Percentiles rank a stretch among this genome's conserved stretches.
Evolutionary conservation across 2,888 invertebrate genomes (phyloP).

Genomic region (Chrysomela aeneicollis): DNA sequence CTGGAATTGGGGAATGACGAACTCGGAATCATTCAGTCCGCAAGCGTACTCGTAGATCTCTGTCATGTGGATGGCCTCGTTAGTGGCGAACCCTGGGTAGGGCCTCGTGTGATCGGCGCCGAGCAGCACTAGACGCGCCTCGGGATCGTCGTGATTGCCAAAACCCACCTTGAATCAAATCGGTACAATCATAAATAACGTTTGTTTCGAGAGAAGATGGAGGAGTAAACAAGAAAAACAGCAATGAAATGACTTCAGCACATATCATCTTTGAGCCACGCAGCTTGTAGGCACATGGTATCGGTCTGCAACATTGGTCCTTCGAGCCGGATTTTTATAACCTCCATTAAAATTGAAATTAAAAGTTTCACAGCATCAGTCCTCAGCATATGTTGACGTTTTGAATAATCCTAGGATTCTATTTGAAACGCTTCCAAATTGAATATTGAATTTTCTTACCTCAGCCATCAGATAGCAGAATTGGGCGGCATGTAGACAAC

Average conservation of each 20-base stretch:
- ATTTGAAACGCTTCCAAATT: too few relatives aligned
- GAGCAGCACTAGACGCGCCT: slow-evolving; percentile 79
- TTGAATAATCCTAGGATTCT: too few relatives aligned
- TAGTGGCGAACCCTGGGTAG: slow-evolving; percentile 75
- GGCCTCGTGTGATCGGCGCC: slow-evolving; percentile 75
- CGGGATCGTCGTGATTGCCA: slow-evolving; percentile 62
- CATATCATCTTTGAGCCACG: too few relatives aligned
- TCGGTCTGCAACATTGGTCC: too few relatives aligned
- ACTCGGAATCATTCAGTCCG: slow-evolving; percentile 77
- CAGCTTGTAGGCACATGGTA: too few relatives aligned
- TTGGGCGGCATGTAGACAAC: slow-evolving; percentile 89
- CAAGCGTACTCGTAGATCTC: slow-evolving; percentile 95
- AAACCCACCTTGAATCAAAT: slow-evolving; percentile 60
- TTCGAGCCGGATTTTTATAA: too few relatives aligned
- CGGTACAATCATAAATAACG: background rate
- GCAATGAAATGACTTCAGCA: too few relatives aligned
- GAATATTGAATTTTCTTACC: too few relatives aligned
- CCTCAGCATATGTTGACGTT: too few relatives aligned
- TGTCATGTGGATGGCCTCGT: slow-evolving; percentile 90
- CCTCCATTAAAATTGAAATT: too few relatives aligned
- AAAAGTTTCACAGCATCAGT: too few relatives aligned
- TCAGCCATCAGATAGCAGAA: slow-evolving; percentile 95
- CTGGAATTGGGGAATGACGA: slow-evolving; percentile 78
- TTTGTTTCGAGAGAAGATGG: background rate
- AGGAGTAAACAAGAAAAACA: too few relatives aligned